Evolutionary conservation across 2,113 vertebrate genomes (phyloP).

Genomic region (Piaya cayana): DNA sequence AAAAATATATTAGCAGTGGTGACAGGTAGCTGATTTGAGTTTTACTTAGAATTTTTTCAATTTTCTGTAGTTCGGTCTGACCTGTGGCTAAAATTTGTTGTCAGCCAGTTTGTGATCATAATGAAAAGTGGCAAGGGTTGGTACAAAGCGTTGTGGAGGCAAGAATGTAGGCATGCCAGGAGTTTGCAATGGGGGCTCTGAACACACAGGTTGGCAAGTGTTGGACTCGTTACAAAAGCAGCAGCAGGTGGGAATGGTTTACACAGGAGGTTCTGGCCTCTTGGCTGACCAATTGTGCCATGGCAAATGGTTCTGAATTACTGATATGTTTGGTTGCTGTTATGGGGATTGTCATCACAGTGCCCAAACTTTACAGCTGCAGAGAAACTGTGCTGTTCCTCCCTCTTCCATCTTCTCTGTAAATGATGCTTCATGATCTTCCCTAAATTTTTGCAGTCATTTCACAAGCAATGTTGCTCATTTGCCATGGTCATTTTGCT

Average conservation of each 20-base stretch:
- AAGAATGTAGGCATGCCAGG: neutral
- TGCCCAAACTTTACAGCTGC: neutral
- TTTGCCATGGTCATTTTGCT: slow-evolving; percentile 23
- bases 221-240: neutral
- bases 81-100: neutral
- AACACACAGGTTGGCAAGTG: neutral
- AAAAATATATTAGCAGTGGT: neutral
- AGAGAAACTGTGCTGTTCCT: neutral
- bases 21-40: neutral
- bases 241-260: neutral
- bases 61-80: neutral
- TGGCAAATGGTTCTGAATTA: neutral
- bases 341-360: neutral
- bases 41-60: neutral
- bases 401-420: neutral
- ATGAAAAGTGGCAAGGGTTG: neutral
- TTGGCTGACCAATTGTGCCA: neutral
- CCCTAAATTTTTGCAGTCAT: neutral
- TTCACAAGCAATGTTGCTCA: slow-evolving; percentile 4
- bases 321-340: neutral
- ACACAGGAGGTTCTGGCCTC: neutral
- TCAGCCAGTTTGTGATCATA: neutral
- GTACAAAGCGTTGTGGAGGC: fast-evolving
- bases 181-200: neutral
- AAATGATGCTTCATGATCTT: neutral